Conservation (phyloP, 2,797 vertebrate species). For the Austrolebias charrua region DNA sequence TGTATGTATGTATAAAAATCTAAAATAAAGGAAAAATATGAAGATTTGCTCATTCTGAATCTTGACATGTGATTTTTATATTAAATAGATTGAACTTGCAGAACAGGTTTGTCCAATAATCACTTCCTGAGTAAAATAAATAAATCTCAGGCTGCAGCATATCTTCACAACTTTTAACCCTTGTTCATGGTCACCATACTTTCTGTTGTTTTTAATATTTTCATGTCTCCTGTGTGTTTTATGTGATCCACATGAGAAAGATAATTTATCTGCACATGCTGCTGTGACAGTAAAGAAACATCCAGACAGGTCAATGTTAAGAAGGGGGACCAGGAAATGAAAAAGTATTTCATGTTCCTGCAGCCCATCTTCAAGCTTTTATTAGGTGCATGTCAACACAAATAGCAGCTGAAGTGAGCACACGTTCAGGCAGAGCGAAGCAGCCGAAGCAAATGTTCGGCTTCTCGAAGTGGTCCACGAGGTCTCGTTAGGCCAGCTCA, state of each 20-base stretch:
- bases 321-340: not conserved
- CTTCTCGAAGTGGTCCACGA: constrained; percentile 28
- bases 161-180: constrained; percentile 26
- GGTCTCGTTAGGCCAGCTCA: constrained; percentile 44
- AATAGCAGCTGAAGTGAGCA: constrained; percentile 12
- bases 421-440: constrained; percentile 5
- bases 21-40: too few species aligned
- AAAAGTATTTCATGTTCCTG: not conserved
- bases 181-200: too few species aligned
- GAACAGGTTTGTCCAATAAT: constrained; percentile 31
- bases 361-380: constrained; percentile 4
- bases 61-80: too few species aligned
- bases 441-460: constrained; percentile 32
- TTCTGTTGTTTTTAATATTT: too few species aligned
- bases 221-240: too few species aligned
- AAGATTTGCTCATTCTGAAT: too few species aligned
- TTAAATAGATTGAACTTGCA: too few species aligned
- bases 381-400: constrained; percentile 21
- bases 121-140: constrained; percentile 43
- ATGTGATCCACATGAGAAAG: too few species aligned
- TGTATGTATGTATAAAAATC: too few species aligned
- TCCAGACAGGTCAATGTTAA: constrained; percentile 44
- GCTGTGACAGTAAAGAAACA: not conserved
- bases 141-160: constrained; percentile 35
- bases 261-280: too few species aligned